Evolutionary conservation across 1,140 invertebrate species (phyloP).

Genomic region (Aphelinus certus): DNA sequence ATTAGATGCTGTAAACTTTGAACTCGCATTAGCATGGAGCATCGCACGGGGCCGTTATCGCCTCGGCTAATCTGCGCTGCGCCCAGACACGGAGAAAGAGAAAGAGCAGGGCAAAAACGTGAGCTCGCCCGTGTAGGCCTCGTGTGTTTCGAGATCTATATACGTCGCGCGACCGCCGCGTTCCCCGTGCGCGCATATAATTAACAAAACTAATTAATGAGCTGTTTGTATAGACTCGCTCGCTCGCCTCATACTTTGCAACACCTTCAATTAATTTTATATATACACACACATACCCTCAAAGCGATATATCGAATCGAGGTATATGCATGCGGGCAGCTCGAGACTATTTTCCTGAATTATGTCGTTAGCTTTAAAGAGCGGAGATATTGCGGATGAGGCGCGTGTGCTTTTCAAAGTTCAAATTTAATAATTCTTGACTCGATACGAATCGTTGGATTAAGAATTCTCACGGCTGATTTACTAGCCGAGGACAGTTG

Average conservation of each 20-base stretch:
- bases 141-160: conserved; percentile 15
- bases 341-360: no score
- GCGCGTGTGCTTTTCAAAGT: no score
- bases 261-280: neutral
- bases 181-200: conserved; percentile 42
- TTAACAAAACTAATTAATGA: conserved; percentile 55
- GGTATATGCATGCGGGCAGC: no score
- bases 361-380: no score
- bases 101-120: conserved; percentile 42
- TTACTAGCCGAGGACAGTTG: no score
- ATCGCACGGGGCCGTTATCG: conserved; percentile 37
- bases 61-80: conserved; percentile 42
- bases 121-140: neutral
- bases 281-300: neutral
- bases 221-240: conserved; percentile 3
- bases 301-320: no score
- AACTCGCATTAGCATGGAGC: conserved; percentile 49
- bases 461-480: no score
- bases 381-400: no score
- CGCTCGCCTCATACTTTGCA: neutral
- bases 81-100: no score
- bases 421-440: no score
- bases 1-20: conserved; percentile 52
- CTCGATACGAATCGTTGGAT: no score
- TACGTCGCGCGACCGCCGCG: conserved; percentile 21